Base-by-base conservation (phyloP, 2,888 invertebrate genomes). In the Hirtodrosophila duncani region DNA sequence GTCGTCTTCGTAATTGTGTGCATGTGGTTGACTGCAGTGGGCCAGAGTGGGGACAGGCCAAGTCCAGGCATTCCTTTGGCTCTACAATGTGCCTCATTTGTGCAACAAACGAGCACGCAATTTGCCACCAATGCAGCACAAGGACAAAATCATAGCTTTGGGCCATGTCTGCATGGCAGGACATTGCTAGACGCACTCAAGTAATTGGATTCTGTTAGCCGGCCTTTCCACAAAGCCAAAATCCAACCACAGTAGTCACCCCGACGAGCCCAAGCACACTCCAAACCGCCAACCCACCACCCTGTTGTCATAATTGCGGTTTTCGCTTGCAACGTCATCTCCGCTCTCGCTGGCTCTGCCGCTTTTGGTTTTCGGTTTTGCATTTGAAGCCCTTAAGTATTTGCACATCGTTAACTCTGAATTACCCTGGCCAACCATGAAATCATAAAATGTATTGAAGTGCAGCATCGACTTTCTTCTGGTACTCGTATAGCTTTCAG, bases 321-420 rank as follows among this genome's bases (percentile, higher is more conserved):
- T 63, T 41, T 39, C 13, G 20, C 39, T 33, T 43, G 36, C 41
- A 36, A 23, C 37, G 34, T 13, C 29, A 10, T 11, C 27, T 26
- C 7, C 20, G 7, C 5, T 20, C 20, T 5, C 20, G 7, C 7
- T 20, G 20, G 20, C 20, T 24, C 23, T 29, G 27, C 13, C 31
- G 41, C 8, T 17, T 4, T 20, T 31, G 45, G 31, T 30, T 21
- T 45, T 45, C 33, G 56, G 39, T 48, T 46, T 46, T 66, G 59
- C 65, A 59, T 67, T 64, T 70, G 33, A 60, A 74, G 60, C 59
- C 55, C 38, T 55, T 65, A 67, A 77, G 72, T 64, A 78, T 80
- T 80, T 80, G 75, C 80, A 80, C 82, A 68, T 80, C 82, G 80
- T 81, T 82, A 75, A 66, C 61, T 75, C 63, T 62, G 70, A 80